Evolutionary conservation across 2,113 vertebrate species (phyloP).

Genomic region (Speoplatyrhinus poulsoni): DNA sequence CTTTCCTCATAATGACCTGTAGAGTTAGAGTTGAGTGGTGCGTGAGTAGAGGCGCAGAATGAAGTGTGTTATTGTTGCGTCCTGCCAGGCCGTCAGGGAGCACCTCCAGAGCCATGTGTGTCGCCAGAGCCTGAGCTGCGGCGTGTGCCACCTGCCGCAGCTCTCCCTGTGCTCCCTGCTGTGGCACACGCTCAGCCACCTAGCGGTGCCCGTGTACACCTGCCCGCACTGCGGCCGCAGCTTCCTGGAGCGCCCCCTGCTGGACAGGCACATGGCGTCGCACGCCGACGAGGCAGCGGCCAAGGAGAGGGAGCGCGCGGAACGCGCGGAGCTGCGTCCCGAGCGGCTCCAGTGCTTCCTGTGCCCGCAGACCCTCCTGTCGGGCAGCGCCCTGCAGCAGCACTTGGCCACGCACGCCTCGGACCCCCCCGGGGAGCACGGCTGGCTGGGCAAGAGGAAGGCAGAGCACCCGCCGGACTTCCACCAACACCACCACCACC

Average conservation of each 20-base stretch:
- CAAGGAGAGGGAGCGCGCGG: constrained; percentile 46
- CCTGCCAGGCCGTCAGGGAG: constrained; percentile 77
- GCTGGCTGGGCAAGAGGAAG: constrained; percentile 70
- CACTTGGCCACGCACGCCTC: constrained; percentile 86
- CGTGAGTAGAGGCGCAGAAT: background rate
- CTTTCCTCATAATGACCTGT: too few species aligned
- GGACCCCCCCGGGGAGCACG: constrained; percentile 32
- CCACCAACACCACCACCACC: constrained; percentile 20
- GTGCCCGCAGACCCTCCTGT: constrained; percentile 79
- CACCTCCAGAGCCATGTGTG: constrained; percentile 88
- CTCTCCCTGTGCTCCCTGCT: constrained; percentile 87
- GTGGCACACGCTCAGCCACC: constrained; percentile 90
- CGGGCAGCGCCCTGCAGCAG: constrained; percentile 82
- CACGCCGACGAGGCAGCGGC: constrained; percentile 80
- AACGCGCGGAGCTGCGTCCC: constrained; percentile 35
- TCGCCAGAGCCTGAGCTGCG: constrained; percentile 84
- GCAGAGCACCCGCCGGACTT: constrained; percentile 62
- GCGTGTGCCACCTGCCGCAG: constrained; percentile 85
- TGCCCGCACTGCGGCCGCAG: constrained; percentile 88
- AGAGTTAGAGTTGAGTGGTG: too few species aligned
- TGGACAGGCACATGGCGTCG: constrained; percentile 86
- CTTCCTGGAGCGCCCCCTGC: constrained; percentile 86
- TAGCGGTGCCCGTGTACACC: constrained; percentile 86
- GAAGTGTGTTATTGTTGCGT: background rate
- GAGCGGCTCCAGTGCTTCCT: constrained; percentile 73